Conservation (phyloP, 1,140 invertebrate genomes). For the Papilio glaucus region DNA sequence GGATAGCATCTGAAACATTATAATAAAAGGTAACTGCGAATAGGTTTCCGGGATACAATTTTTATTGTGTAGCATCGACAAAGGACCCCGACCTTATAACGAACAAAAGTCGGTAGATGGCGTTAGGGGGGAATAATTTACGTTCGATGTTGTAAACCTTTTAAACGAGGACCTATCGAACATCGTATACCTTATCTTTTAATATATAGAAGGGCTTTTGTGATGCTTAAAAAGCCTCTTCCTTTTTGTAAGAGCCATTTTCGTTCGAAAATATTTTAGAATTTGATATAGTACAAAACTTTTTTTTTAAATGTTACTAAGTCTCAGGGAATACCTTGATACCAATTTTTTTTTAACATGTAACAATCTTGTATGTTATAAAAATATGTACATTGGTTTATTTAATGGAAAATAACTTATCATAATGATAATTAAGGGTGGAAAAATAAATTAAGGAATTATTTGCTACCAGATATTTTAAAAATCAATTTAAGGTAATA, state of each 20-base stretch:
- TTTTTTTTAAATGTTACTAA: too few species aligned
- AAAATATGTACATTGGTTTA: too few species aligned
- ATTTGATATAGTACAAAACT: background rate
- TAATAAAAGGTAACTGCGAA: constrained; percentile 82
- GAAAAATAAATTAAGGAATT: too few species aligned
- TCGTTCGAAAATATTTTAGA: background rate
- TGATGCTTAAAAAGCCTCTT: constrained; percentile 12
- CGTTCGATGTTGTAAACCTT: constrained; percentile 32
- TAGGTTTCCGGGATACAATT: constrained; percentile 78
- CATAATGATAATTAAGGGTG: too few species aligned
- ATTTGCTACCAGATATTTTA: too few species aligned
- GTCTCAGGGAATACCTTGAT: too few species aligned
- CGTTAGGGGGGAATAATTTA: constrained; percentile 37
- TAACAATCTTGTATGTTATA: too few species aligned
- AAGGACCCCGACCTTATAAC: constrained; percentile 51
- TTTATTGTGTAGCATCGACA: constrained; percentile 77
- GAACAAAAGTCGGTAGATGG: constrained; percentile 52
- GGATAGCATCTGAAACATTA: constrained; percentile 78
- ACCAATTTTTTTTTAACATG: too few species aligned
- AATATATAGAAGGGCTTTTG: constrained; percentile 34
- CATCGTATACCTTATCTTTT: constrained; percentile 28
- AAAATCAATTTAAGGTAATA: too few species aligned
- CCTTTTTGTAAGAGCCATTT: constrained; percentile 8
- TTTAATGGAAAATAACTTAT: too few species aligned
- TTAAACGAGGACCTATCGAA: constrained; percentile 20